Evolutionary conservation across 1,140 invertebrate genomes (phyloP).

Genomic region (Archivesica marissinica): DNA sequence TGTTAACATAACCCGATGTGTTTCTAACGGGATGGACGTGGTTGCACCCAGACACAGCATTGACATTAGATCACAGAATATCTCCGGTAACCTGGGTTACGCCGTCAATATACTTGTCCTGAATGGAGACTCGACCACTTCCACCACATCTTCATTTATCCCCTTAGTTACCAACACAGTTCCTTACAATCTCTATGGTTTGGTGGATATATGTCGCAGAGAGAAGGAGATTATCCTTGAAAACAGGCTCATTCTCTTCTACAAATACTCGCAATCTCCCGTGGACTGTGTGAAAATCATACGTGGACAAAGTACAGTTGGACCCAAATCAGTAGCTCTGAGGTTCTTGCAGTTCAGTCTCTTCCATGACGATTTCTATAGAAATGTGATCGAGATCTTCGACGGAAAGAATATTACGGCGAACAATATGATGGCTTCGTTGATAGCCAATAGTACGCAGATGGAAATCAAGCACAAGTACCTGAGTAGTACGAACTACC

Average conservation of each 20-base stretch:
- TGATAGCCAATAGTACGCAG: constrained; percentile 72
- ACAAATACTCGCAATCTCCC: constrained; percentile 98
- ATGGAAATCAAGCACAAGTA: constrained; percentile 66
- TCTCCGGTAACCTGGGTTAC: constrained; percentile 93
- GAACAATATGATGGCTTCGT: constrained; percentile 86
- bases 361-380: constrained; percentile 94
- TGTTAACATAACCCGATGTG: constrained; percentile 93
- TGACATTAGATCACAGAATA: constrained; percentile 85
- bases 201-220: constrained; percentile 98
- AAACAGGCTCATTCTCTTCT: constrained; percentile 96
- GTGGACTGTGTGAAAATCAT: constrained; percentile 99
- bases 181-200: constrained; percentile 97
- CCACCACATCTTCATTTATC: constrained; percentile 90
- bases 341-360: constrained; percentile 95
- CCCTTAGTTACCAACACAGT: constrained; percentile 87
- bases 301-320: constrained; percentile 55
- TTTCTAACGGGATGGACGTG: constrained; percentile 96
- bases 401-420: constrained; percentile 97
- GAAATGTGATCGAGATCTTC: constrained; percentile 94
- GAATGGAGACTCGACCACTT: constrained; percentile 96
- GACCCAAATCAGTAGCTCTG: constrained; percentile 75
- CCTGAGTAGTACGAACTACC: constrained; percentile 64
- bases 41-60: constrained; percentile 90
- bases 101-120: constrained; percentile 95
- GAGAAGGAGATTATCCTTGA: constrained; percentile 95